Conservation (phyloP, 2,797 vertebrate species). For the Gallirallus australis region DNA sequence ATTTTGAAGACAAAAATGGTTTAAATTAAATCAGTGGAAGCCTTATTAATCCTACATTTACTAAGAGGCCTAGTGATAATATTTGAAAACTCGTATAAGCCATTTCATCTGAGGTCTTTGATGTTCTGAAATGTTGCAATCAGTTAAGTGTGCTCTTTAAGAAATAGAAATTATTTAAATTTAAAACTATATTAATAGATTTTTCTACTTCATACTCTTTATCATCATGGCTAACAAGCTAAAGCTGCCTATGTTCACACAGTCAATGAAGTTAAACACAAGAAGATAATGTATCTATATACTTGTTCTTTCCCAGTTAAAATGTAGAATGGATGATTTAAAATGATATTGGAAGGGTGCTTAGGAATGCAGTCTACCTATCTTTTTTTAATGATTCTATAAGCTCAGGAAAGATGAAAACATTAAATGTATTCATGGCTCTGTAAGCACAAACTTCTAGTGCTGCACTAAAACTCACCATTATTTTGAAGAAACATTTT, state of each 20-base stretch:
- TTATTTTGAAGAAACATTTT: background rate
- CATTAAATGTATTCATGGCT: background rate
- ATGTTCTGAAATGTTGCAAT: background rate
- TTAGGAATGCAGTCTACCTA: background rate
- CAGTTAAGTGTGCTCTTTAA: background rate
- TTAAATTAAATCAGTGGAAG: background rate
- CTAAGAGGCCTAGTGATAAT: background rate
- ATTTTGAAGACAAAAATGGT: background rate
- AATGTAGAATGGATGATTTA: background rate
- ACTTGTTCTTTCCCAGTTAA: background rate
- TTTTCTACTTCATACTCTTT: background rate
- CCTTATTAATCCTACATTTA: background rate
- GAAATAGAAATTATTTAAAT: background rate
- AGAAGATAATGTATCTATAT: fast-evolving
- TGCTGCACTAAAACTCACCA: background rate
- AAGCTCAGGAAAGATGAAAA: background rate
- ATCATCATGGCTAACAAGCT: background rate
- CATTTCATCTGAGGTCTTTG: background rate
- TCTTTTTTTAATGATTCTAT: background rate
- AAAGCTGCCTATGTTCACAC: background rate
- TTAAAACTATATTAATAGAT: background rate
- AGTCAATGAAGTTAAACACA: background rate
- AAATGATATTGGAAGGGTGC: background rate
- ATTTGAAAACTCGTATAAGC: background rate
- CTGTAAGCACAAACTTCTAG: background rate